Conservation (phyloP, 2,888 invertebrate species). For the Hanleya hanleyi region DNA sequence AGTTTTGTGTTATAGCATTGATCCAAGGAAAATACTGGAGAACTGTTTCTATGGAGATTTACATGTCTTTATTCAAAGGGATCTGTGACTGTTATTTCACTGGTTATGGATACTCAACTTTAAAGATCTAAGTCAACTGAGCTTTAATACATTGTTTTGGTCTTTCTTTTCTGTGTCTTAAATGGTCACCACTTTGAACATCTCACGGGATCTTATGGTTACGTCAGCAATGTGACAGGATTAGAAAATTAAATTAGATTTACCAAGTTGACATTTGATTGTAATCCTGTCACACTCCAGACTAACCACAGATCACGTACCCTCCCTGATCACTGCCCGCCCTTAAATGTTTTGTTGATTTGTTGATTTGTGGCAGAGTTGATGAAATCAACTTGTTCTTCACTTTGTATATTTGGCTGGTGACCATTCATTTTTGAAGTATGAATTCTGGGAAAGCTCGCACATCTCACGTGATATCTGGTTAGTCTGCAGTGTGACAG, state of each 20-base stretch:
- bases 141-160: no score
- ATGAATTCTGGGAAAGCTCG: background rate
- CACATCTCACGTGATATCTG: background rate
- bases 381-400: no score
- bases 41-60: background rate
- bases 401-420: no score
- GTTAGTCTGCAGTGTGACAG: background rate
- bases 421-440: background rate
- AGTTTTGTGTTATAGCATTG: background rate
- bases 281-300: background rate
- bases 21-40: background rate
- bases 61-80: background rate
- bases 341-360: no score
- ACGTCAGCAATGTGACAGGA: background rate
- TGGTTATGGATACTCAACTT: no score
- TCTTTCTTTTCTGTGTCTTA: background rate
- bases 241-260: background rate
- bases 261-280: background rate
- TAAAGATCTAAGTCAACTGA: no score
- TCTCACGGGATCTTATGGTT: background rate
- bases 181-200: background rate
- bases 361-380: no score
- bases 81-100: no score
- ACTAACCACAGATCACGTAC: background rate
- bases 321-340: background rate